Evolutionary conservation across 2,113 vertebrate species (phyloP).

Genomic region (Microtus ochrogaster): DNA sequence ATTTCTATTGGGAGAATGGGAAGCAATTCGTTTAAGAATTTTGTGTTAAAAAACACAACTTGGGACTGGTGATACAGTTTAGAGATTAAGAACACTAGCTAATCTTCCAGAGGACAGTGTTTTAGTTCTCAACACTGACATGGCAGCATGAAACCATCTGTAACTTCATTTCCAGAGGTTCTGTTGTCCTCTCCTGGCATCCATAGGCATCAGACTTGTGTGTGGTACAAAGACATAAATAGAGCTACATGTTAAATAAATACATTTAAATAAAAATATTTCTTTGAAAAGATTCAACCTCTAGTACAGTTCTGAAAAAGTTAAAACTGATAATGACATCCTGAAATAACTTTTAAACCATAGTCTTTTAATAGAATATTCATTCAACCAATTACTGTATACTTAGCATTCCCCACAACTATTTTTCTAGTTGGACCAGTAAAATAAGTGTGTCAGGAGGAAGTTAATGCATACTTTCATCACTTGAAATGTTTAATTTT

Average conservation of each 20-base stretch:
- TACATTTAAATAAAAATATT: not conserved
- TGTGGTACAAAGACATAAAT: not conserved
- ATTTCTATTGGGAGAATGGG: not conserved
- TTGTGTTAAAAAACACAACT: not conserved
- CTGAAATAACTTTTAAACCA: not conserved
- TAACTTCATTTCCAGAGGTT: not conserved
- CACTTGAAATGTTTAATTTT: fast-evolving
- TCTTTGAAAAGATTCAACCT: not conserved
- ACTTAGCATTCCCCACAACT: not conserved
- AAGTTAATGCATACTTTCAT: not conserved
- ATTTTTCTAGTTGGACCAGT: not conserved
- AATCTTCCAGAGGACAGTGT: not conserved
- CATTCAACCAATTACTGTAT: not conserved
- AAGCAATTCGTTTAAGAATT: not conserved
- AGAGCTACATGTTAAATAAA: not conserved
- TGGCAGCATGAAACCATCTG: not conserved
- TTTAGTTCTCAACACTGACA: not conserved
- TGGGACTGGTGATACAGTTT: not conserved
- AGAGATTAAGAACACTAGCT: not conserved
- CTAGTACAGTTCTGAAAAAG: not conserved
- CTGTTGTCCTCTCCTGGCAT: not conserved
- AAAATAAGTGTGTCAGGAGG: not conserved
- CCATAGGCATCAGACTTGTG: not conserved
- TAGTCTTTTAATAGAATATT: not conserved
- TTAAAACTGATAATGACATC: not conserved